These are phyloP conservation scores for Amphiura filiformis DNA, from an alignment of 35 echinoderm and acorn worm species.

Conservation along the genomic window DNA sequence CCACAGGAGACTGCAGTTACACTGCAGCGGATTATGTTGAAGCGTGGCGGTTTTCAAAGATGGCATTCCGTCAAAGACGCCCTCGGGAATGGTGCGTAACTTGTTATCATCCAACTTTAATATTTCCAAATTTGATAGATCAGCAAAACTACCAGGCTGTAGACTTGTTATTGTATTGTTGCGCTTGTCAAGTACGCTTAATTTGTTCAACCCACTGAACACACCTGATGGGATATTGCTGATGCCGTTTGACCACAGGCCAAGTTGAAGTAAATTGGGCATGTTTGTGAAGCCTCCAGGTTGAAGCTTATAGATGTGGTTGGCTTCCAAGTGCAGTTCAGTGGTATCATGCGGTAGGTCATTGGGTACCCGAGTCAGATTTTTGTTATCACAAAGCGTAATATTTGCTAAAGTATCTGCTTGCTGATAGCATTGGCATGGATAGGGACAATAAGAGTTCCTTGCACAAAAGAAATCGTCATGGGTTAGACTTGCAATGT, in stretches of 20 bases:
- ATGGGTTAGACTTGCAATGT: not conserved
- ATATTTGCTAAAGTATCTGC: not conserved
- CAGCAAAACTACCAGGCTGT: conserved; percentile 11
- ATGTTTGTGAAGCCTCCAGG: not conserved
- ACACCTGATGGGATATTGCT: not conserved
- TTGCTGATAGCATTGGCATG: conserved; percentile 17
- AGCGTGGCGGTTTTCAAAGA: not conserved
- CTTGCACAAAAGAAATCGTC: not conserved
- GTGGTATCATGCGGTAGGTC: conserved; percentile 4
- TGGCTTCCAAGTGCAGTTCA: not conserved
- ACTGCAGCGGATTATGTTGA: not conserved
- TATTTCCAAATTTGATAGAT: not conserved
- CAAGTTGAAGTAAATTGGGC: conserved; percentile 7
- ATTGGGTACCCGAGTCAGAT: conserved; percentile 21
- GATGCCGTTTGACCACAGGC: conserved; percentile 11
- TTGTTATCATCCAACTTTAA: conserved; percentile 37
- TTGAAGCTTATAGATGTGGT: not conserved
- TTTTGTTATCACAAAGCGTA: not conserved
- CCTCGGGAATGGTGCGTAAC: not conserved
- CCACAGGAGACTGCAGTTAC: conserved; percentile 43
- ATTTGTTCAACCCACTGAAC: not conserved
- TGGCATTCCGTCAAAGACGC: conserved; percentile 22
- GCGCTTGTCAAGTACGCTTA: not conserved
- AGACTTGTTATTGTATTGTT: conserved; percentile 17
- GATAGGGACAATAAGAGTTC: conserved; percentile 3